Percentiles rank a stretch among this genome's conserved stretches.
Evolutionary conservation across 2,888 invertebrate genomes (phyloP).

Genomic region (Mechanitis mazaeus): DNA sequence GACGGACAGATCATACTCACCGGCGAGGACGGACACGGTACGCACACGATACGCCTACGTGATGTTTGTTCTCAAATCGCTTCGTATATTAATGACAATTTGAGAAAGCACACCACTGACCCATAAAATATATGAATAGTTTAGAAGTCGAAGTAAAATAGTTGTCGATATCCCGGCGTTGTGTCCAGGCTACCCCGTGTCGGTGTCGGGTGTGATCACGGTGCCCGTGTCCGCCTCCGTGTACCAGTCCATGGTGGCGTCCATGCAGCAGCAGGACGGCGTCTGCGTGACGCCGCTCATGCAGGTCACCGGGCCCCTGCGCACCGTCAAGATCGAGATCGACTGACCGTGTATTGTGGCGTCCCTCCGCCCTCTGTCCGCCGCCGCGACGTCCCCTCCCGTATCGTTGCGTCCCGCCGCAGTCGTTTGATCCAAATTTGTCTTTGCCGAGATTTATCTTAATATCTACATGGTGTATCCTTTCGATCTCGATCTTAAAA

Average conservation of each 20-base stretch:
- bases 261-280: constrained; percentile 89
- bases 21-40: constrained; percentile 95
- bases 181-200: constrained; percentile 83
- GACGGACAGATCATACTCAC: constrained; percentile 97
- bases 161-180: no score
- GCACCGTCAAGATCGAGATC: constrained; percentile 27
- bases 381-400: neutral
- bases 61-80: no score
- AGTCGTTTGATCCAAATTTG: no score
- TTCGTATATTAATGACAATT: no score
- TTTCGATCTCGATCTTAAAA: neutral
- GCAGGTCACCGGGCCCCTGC: constrained; percentile 73
- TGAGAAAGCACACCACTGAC: no score
- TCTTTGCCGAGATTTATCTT: no score
- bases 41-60: neutral
- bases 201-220: constrained; percentile 95
- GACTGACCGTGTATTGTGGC: neutral
- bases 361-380: no score
- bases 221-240: constrained; percentile 96
- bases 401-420: no score
- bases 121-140: no score
- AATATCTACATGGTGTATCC: neutral
- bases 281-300: constrained; percentile 90
- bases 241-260: constrained; percentile 97
- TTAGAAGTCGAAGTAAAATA: no score